Evolutionary conservation across 2,797 vertebrate genomes (phyloP), one percentile per base, ranked within the genome.

Genomic region (Chelidonichthys spinosus): DNA sequence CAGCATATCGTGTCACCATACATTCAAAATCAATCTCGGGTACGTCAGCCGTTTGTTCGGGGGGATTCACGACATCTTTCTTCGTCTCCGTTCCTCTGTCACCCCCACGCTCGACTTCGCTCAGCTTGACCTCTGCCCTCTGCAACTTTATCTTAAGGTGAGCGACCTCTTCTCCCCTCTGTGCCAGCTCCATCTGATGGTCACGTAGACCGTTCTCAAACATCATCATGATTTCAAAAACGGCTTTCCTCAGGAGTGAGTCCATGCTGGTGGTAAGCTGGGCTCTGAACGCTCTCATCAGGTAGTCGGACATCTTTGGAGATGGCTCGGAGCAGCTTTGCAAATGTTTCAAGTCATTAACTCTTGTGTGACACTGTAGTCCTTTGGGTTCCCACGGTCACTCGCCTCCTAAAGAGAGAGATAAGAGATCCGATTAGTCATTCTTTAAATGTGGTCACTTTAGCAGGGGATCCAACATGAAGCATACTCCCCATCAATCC

Each of bases 191-290:
- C 72, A 75, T 39, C 8, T 87, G 87, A 70, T 92, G 88, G 56
- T 85, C 81, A 13, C 68, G 66, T 0, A 93, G 52, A 13, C 81
- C 88, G 53, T 58, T 74, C 69, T 94, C 92, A 76, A 94, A 94
- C 63, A 93, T 84, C 11, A 46, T 71, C 39, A 88, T 88, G 40
- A 94, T 76, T 55, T 94, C 90, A 53, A 69, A 72, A 70, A 91
- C 66, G 0, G 90, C 79, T 7, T 47, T 85, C 54, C 61, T 87
- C 44, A 93, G 53, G 33, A 89, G 10, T 0, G 81, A 47, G 40
- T 94, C 91, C 89, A 94, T 89, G 32, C 85, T 63, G 2, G 79
- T 74, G 40, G 67, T 82, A 46, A 94, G 62, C 72, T 92, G 89
- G 56, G 83, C 54, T 61, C 60, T 70, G 60, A 93, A 88, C 4